Evolutionary conservation across 2,888 invertebrate species (phyloP).

Genomic region (Cartodere bifasciata): DNA sequence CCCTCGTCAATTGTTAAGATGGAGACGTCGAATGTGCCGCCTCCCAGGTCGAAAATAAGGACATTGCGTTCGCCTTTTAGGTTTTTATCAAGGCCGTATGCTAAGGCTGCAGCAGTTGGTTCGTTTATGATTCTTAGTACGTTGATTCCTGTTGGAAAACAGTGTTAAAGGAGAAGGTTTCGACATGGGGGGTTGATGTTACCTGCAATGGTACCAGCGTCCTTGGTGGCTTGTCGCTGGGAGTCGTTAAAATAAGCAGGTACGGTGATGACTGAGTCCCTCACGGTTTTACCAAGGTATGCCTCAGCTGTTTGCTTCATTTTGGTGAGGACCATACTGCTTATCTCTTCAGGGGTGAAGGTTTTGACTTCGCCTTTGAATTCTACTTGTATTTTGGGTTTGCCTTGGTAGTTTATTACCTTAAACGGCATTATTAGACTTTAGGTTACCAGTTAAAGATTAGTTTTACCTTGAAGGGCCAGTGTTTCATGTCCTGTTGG

Average conservation of each 20-base stretch:
- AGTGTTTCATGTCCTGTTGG: slow-evolving; percentile 63
- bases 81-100: slow-evolving; percentile 58
- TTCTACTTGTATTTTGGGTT: slow-evolving; percentile 53
- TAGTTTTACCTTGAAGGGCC: slow-evolving; percentile 54
- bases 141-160: slow-evolving; percentile 38
- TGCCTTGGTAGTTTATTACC: too few relatives aligned
- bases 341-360: slow-evolving; percentile 57
- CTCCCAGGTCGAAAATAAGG: slow-evolving; percentile 51
- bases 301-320: slow-evolving; percentile 59
- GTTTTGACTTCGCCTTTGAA: slow-evolving; percentile 49
- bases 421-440: too few relatives aligned
- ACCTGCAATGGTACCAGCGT: slow-evolving; percentile 62
- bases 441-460: background rate
- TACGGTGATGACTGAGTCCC: slow-evolving; percentile 65
- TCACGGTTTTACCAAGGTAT: slow-evolving; percentile 49
- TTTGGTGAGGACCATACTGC: slow-evolving; percentile 51
- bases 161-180: too few relatives aligned
- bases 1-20: slow-evolving; percentile 69
- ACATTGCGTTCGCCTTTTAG: slow-evolving; percentile 49
- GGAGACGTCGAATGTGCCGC: slow-evolving; percentile 69
- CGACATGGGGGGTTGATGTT: too few relatives aligned
- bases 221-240: slow-evolving; percentile 63
- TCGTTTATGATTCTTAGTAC: slow-evolving; percentile 75
- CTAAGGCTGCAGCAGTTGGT: slow-evolving; percentile 57
- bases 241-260: slow-evolving; percentile 55